Evolutionary conservation across 2,113 vertebrate genomes (phyloP), one percentile per base, ranked within the genome.

Genomic region (Pionites leucogaster): DNA sequence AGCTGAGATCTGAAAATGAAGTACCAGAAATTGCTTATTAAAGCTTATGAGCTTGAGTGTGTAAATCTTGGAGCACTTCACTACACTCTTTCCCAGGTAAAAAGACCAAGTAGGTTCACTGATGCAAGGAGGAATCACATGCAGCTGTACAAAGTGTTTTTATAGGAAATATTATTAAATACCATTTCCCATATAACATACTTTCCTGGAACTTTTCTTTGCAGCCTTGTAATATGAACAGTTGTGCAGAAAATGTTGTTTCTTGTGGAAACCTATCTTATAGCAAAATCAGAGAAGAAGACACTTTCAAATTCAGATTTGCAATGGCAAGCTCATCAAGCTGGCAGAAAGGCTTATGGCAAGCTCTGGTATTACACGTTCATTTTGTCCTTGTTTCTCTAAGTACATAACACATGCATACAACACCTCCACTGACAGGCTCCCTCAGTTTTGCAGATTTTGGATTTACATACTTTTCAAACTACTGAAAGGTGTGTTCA

Each of bases 361-460:
- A 93, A 77, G 17, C 11, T 67, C 41, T 70, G 33, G 29, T 33
- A 60, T 29, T 29, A 22, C 33, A 55, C 2, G 2, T 47, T 91
- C 5, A n/a, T 88, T 82, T 62, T 31, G 12, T 44, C 39, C 65
- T 41, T 49, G 13, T 52, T 59, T 62, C 35, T 60, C 75, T 46
- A 63, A 59, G 23, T 8, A 3, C 0, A 0, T 57, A 77, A 71
- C 55, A 53, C 28, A 42, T 0, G 17, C 14, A 5, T 18, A 46
- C 9, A 64, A 62, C 28, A 74, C 11, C 37, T 57, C 49, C 13
- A n/a, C 64, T 67, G 37, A 46, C 41, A 78, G 31, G 42, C 10
- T 78, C 7, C 12, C 62, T 59, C 81, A 41, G 25, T 88, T 82
- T 74, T 62, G 33, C 22, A 35, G 55, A 70, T 93, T 69, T 69